Conservation (phyloP, 2,888 invertebrate species). For the Theodoxus fluviatilis region DNA sequence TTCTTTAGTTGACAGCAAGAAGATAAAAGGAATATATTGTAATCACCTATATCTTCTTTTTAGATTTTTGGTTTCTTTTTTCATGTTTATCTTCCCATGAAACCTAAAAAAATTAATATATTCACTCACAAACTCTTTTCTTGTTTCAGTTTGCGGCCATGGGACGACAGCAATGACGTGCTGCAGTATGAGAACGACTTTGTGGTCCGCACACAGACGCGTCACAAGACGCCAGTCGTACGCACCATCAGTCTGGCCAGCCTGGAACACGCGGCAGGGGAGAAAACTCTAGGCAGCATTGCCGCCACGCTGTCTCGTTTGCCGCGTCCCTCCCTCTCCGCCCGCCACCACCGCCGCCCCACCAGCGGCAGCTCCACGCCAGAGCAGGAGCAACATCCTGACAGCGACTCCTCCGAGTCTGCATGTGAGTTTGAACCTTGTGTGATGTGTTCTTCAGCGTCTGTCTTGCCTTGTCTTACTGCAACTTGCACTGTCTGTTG, state of each 20-base stretch:
- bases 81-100: constrained; percentile 34
- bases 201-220: constrained; percentile 79
- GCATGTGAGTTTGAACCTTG: constrained; percentile 34
- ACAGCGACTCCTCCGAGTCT: constrained; percentile 49
- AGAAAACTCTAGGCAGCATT: constrained; percentile 27
- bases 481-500: no score
- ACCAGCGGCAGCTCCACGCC: constrained; percentile 53
- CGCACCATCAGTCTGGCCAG: constrained; percentile 77
- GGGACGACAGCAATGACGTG: constrained; percentile 86
- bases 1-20: no score
- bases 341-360: constrained; percentile 25
- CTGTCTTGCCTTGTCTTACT: no score
- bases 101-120: background rate
- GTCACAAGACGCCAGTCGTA: constrained; percentile 78
- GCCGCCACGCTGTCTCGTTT: constrained; percentile 29
- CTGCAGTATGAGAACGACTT: constrained; percentile 86
- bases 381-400: constrained; percentile 42
- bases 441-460: no score
- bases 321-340: constrained; percentile 25
- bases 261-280: constrained; percentile 63
- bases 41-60: no score
- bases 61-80: no score
- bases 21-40: no score
- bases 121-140: constrained; percentile 1
- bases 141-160: constrained; percentile 74